A percentile compares a stretch with the other conserved stretches of the same genome.
These are phyloP conservation scores for Agriopis marginaria DNA, from an alignment of 2,888 invertebrate genomes.

Conservation along the genomic window DNA sequence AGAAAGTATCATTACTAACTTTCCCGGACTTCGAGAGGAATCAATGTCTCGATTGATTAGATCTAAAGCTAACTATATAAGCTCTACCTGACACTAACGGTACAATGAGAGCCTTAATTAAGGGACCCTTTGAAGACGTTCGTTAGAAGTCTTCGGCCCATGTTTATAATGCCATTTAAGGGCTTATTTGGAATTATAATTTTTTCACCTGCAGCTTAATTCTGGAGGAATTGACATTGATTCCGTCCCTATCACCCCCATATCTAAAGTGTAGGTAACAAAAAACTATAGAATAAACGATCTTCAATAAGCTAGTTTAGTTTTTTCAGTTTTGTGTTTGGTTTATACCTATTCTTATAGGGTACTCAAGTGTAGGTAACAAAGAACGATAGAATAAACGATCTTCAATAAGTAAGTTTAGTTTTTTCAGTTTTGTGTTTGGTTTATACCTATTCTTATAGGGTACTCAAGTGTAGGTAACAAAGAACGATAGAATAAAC, in stretches of 20 bases:
- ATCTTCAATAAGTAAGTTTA: too few species aligned
- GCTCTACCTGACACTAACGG: conserved; percentile 17
- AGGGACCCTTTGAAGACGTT: conserved; percentile 24
- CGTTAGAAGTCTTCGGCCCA: conserved; percentile 7
- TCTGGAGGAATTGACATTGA: neutral
- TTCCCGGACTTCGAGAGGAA: conserved; percentile 38
- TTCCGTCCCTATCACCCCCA: too few species aligned
- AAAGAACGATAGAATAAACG: neutral
- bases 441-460: too few species aligned
- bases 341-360: too few species aligned
- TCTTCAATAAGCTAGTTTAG: too few species aligned
- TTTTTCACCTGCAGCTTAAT: neutral
- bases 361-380: too few species aligned
- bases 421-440: too few species aligned
- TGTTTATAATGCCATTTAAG: neutral
- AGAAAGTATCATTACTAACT: conserved; percentile 33
- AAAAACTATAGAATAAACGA: neutral
- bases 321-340: too few species aligned
- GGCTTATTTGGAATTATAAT: too few species aligned
- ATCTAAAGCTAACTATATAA: conserved; percentile 27
- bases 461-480: too few species aligned
- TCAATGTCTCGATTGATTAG: conserved; percentile 42
- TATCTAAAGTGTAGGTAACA: too few species aligned
- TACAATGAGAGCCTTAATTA: conserved; percentile 30
- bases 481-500: neutral